Evolutionary conservation across 2,888 invertebrate genomes (phyloP).

Genomic region (Lycia hirtaria): DNA sequence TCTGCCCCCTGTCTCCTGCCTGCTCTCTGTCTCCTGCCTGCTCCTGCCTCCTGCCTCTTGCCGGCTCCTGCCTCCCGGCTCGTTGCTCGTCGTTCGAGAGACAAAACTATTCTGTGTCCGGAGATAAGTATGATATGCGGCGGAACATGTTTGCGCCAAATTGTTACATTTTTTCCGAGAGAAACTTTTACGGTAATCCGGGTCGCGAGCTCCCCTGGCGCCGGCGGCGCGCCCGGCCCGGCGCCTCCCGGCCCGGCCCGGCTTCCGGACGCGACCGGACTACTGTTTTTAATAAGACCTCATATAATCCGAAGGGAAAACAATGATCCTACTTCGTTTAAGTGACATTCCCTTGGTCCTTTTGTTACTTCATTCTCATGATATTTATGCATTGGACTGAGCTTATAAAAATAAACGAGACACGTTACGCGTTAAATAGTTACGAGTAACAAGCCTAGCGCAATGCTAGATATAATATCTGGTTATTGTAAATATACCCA

Average conservation of each 20-base stretch:
- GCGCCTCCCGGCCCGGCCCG: neutral
- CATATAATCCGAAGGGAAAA: constrained; percentile 20
- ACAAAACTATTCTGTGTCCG: neutral
- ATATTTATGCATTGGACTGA: neutral
- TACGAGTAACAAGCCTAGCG: too few species aligned
- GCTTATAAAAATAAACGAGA: neutral
- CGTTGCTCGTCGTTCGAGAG: too few species aligned
- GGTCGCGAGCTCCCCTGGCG: too few species aligned
- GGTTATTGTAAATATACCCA: too few species aligned
- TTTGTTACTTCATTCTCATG: neutral
- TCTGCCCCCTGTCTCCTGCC: too few species aligned
- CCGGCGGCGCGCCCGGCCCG: neutral
- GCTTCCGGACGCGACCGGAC: neutral
- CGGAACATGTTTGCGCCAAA: constrained; percentile 17
- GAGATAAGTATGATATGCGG: constrained; percentile 21
- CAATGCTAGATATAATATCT: too few species aligned
- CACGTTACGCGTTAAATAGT: too few species aligned
- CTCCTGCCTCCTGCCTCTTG: too few species aligned
- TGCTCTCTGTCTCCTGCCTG: too few species aligned
- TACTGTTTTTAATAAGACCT: constrained; percentile 18
- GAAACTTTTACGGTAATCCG: constrained; percentile 3
- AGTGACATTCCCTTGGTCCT: neutral
- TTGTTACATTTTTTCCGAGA: constrained; percentile 12
- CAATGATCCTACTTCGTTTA: neutral
- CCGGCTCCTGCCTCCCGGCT: too few species aligned